A percentile compares a stretch with the other conserved stretches of the same genome.
Evolutionary conservation across 2,113 vertebrate species (phyloP).

Genomic region (Proteles cristata): DNA sequence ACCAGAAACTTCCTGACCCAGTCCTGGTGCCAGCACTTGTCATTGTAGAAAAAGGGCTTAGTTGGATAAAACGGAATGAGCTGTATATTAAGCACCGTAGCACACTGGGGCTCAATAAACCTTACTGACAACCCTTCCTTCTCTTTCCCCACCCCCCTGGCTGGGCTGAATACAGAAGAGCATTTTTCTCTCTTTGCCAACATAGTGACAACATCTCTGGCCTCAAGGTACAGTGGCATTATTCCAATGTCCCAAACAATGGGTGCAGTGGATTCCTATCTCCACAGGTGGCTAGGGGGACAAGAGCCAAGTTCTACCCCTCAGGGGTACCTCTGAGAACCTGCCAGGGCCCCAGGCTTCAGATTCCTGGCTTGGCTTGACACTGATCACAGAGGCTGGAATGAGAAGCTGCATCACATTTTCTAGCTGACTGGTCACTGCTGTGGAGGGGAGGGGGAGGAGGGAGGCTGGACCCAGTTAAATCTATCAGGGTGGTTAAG

Average conservation of each 20-base stretch:
- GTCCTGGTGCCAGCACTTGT: not conserved
- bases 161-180: conserved; percentile 44
- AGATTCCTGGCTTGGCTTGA: not conserved
- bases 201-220: conserved; percentile 71
- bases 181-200: conserved; percentile 44
- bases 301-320: not conserved
- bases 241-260: conserved; percentile 64
- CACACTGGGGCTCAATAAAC: not conserved
- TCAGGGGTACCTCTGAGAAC: not conserved
- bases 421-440: not conserved
- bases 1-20: conserved; percentile 11
- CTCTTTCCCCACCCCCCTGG: not conserved
- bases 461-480: not conserved
- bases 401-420: not conserved
- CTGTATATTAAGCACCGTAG: not conserved
- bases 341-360: not conserved
- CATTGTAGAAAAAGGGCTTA: not conserved
- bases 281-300: conserved; percentile 47
- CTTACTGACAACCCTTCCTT: not conserved
- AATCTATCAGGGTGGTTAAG: not conserved
- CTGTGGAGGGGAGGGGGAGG: not conserved
- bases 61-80: not conserved
- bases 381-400: not conserved
- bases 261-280: not conserved
- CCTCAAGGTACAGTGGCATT: conserved; percentile 36